Evolutionary conservation across 2,888 invertebrate species (phyloP), one percentile per base, ranked within the genome.

Genomic region (Leptinotarsa tumamoca): DNA sequence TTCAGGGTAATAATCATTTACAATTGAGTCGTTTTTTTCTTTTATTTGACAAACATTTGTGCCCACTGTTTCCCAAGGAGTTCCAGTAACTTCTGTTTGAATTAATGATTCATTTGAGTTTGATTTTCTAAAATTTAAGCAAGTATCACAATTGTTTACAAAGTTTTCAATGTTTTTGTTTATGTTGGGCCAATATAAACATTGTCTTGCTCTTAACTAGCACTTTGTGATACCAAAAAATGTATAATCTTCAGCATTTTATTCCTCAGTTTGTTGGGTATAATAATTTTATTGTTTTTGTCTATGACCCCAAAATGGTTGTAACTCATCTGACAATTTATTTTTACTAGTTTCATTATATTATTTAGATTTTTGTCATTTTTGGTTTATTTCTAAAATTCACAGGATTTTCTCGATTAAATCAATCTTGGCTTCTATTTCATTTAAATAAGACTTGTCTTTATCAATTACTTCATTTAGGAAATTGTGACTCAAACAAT

Each of bases 381-480:
- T 23, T 49, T 18, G 50, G n/a, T 33, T 54, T 27, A 21, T 21
- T 21, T 21, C 21, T 21, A 21, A 21, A 21, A 21, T 21, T 21
- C 21, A 21, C 21, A 21, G 21, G 1, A 50, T 18, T n/a, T 67
- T 68, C 51, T 51, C 50, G 10, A 68, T 68, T 50, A 51, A 52
- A 52, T 52, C 17, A 52, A 52, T 52, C 52, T 50, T 7, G 50
- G 50, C 50, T 50, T 18, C 50, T 43, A 49, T 67, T 49, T 43
- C 27, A 49, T n/a, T 43, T 15, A 67, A 49, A 50, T 50, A 13
- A 49, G 43, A 43, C 50, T 17, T 67, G 21, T 67, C 67, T 67
- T 50, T n/a, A 49, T 67, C 43, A 67, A 49, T 67, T 67, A 67
- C 17, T 67, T 43, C 67, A 67, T 67, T 67, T n/a, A 67, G n/a